These are phyloP conservation scores for Synanthedon myopaeformis DNA, from an alignment of 2,888 invertebrate genomes.

Conservation along the genomic window DNA sequence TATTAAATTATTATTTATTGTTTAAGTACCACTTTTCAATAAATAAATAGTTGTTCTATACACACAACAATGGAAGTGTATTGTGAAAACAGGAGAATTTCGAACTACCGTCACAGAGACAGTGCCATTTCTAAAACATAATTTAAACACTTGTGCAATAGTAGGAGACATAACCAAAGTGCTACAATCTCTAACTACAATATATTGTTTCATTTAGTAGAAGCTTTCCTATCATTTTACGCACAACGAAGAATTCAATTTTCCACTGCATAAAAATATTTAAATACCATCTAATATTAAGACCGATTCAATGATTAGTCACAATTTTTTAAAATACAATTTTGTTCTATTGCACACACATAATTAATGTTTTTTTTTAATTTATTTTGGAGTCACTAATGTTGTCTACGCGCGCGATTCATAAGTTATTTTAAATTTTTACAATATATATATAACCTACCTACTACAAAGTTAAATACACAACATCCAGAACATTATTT, in stretches of 20 bases:
- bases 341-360: constrained; percentile 64
- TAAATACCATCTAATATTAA: constrained; percentile 37
- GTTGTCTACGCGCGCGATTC: constrained; percentile 56
- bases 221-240: constrained; percentile 56
- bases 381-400: constrained; percentile 33
- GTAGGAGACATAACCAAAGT: constrained; percentile 49
- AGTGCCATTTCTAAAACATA: constrained; percentile 24
- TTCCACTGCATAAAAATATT: constrained; percentile 29
- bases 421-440: constrained; percentile 53
- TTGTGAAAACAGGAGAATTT: constrained; percentile 21
- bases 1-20: constrained; percentile 15
- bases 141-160: constrained; percentile 44
- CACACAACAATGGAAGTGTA: constrained; percentile 15
- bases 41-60: constrained; percentile 30
- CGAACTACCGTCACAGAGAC: constrained; percentile 49
- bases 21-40: constrained; percentile 49
- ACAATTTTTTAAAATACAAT: constrained; percentile 26
- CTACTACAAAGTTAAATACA: constrained; percentile 62
- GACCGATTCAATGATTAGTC: constrained; percentile 31
- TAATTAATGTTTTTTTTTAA: constrained; percentile 15
- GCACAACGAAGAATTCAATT: constrained; percentile 46
- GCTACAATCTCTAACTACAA: constrained; percentile 57
- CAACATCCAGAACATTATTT: constrained; percentile 65
- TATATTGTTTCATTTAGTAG: constrained; percentile 53
- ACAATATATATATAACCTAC: constrained; percentile 40